Evolutionary conservation across 1,140 invertebrate species (phyloP).

Genomic region (Centruroides sculpturatus): DNA sequence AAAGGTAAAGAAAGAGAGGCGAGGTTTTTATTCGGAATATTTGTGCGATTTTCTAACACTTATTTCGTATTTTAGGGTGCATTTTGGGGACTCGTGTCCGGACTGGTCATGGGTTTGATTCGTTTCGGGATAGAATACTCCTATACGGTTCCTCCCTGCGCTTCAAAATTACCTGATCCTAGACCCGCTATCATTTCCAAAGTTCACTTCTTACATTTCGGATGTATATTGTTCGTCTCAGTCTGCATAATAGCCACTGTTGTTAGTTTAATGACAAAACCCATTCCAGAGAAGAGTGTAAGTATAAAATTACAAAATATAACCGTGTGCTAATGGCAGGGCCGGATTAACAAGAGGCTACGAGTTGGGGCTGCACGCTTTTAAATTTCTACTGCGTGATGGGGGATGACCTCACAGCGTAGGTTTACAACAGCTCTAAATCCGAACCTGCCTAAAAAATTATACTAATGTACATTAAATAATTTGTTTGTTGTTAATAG

Average conservation of each 20-base stretch:
- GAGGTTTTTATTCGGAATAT: too few relatives aligned
- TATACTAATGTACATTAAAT: neutral
- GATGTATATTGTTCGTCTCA: conserved; percentile 28
- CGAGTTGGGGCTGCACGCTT: too few relatives aligned
- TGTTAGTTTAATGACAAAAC: conserved; percentile 31
- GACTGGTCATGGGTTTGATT: conserved; percentile 23
- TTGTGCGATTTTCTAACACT: neutral
- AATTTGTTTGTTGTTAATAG: neutral
- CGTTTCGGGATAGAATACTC: conserved; percentile 23
- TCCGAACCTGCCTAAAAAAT: neutral
- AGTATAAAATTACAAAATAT: conserved; percentile 7
- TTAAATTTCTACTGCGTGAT: too few relatives aligned
- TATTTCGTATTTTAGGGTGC: conserved; percentile 23
- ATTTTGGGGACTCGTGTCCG: conserved; percentile 30
- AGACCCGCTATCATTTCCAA: conserved; percentile 17
- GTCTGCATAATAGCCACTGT: conserved; percentile 27
- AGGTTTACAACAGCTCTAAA: too few relatives aligned
- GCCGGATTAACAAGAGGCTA: too few relatives aligned
- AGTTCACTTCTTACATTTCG: conserved; percentile 22
- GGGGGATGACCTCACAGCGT: too few relatives aligned
- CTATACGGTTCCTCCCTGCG: conserved; percentile 18
- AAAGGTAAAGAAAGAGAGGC: conserved; percentile 25
- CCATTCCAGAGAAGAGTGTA: conserved; percentile 27
- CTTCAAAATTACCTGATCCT: conserved; percentile 18
- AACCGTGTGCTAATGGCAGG: too few relatives aligned